phyloP scores from a whole-genome alignment of 1,140 invertebrate genomes.

The Glomeris maerens region DNA sequence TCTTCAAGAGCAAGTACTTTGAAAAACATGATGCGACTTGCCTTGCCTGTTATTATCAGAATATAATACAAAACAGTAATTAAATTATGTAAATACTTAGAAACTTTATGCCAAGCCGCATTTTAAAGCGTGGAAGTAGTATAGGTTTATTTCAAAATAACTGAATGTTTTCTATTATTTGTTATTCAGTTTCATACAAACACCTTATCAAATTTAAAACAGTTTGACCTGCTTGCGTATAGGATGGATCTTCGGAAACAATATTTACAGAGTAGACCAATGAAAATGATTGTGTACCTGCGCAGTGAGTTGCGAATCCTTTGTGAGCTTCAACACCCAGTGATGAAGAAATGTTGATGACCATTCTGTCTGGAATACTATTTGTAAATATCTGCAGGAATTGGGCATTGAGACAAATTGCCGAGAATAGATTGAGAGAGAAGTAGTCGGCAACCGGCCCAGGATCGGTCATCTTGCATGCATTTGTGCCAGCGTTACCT shows the following conservation, averaged over 20 bases:
- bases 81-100: background rate
- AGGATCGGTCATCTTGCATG: conserved; percentile 34
- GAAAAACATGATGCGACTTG: conserved; percentile 84
- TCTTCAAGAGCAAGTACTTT: conserved; percentile 65
- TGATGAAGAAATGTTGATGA: conserved; percentile 81
- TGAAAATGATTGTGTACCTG: no score
- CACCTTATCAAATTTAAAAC: background rate
- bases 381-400: conserved; percentile 47
- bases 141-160: background rate
- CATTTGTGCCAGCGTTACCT: conserved; percentile 49
- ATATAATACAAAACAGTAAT: background rate
- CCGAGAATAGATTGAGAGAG: conserved; percentile 63
- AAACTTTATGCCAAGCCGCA: background rate
- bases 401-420: conserved; percentile 56
- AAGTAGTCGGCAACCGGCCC: conserved; percentile 41
- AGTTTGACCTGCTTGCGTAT: conserved; percentile 31
- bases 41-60: conserved; percentile 30
- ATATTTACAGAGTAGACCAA: no score
- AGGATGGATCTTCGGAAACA: no score
- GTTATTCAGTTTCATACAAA: background rate
- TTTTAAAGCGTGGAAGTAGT: background rate
- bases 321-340: conserved; percentile 58
- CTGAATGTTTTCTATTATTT: background rate
- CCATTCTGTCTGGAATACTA: conserved; percentile 33
- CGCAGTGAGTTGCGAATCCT: conserved; percentile 62